Evolutionary conservation across 2,797 vertebrate species (phyloP), one percentile per base, ranked within the genome.

Genomic region (Staurois parvus): DNA sequence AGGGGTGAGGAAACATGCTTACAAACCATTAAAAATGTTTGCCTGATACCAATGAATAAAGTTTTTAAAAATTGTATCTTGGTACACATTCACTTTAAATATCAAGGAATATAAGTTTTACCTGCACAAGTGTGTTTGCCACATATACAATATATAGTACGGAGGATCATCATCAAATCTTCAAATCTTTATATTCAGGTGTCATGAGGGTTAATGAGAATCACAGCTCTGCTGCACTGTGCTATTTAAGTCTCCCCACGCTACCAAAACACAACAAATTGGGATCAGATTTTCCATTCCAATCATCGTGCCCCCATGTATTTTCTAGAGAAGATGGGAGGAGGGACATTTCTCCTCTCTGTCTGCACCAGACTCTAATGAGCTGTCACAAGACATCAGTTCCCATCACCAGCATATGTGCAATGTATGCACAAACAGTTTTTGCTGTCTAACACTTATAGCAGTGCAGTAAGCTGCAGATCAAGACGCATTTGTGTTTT

Each of bases 231-330:
- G 11, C 68, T 72, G 37, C 42, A 68, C 68, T 73, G 59, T 40
- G 79, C 75, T 78, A 75, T 83, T 83, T 78, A 86, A 37, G 77
- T 78, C 69, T 86, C 70, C 29, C 15, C 42, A 78, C 37, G 19
- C 67, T 73, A 77, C 75, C 48, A 76, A 82, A 78, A 83, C 80
- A 73, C 45, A n/a, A 56, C 69, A 86, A 86, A 86, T 83, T 79
- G 85, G 85, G 80, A 86, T 86, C 73, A 82, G 29, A 79, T 78
- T 83, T 74, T 86, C 52, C 74, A 73, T 86, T 83, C 52, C 79
- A 82, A 72, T 67, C 67, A 15, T 72, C 72, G 29, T 40, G 17
- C 29, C 68, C 56, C 37, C 28, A 72, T 86, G 21, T 24, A 66
- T 59, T 48, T 64, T 67, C 24, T 42, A n/a, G 17, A 42, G 19